Evolutionary conservation across 2,113 vertebrate genomes (phyloP), one percentile per base, ranked within the genome.

Genomic region (Antechinus flavipes): DNA sequence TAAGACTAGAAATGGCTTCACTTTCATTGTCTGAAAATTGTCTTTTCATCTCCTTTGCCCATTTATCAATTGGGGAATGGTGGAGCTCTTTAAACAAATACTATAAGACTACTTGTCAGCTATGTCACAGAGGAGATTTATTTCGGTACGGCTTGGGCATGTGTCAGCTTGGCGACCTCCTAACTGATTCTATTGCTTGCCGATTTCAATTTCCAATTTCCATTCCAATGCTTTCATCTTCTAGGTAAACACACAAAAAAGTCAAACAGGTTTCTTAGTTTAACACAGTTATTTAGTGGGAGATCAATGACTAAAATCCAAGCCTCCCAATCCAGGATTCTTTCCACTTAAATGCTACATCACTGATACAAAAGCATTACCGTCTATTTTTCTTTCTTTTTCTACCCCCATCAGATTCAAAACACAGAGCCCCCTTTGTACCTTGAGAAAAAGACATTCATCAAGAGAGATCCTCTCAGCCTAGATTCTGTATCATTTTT

Each of bases 361-460:
- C 90, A 35, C 16, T 95, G 92, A 16, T 91, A 89, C 46, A 92
- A 97, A 94, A 95, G 52, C 19, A 90, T 49, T 47, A 76, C 35
- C 25, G 52, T 90, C 91, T 94, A 55, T 95, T 91, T 96, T 95
- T 91, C 61, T 90, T 92, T 30, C 56, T 68, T 95, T 94, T 93
- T 55, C 90, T 94, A 92, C 2, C 27, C 12, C 0, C 84, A 58
- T 96, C 91, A 94, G 91, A 1, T 97, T 89, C 93, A 50, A 93
- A 95, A 93, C 49, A 93, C 35, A 56, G 54, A 84, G 1, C 55
- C 95, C 52, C 50, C 7, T 94, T 92, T 96, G 53, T 94, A 46
- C 10, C 93, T 96, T 95, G 3, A 19, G 91, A 23, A 35, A 61
- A 89, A 90, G 6, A 16, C 42, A 93, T 95, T 93, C n/a, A 94